phyloP scores from a whole-genome alignment of 2,113 vertebrate species.

The Pungitius pungitius region DNA sequence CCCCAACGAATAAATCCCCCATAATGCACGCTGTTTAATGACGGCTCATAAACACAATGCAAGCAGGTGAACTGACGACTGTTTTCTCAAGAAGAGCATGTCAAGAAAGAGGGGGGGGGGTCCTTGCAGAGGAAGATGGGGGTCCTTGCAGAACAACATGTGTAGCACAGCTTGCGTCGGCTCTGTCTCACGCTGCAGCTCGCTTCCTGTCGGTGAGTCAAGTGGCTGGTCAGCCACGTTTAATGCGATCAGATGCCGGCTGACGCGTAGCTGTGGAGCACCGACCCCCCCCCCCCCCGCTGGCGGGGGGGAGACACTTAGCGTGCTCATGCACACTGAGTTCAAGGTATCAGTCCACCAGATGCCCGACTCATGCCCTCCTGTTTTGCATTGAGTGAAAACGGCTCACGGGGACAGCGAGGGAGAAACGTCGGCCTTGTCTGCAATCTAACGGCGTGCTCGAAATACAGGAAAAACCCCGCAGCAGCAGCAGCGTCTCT shows the following conservation, averaged over 20 bases:
- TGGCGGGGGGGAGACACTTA: conserved; percentile 14
- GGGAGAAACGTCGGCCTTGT: too few species aligned
- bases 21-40: neutral
- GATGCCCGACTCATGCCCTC: neutral
- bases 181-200: conserved; percentile 23
- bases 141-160: too few species aligned
- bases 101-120: neutral
- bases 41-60: neutral
- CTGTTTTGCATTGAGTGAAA: neutral
- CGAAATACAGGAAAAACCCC: too few species aligned
- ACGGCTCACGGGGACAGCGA: neutral
- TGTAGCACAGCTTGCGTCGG: conserved; percentile 1
- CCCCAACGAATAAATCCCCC: neutral
- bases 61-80: neutral
- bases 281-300: conserved; percentile 17
- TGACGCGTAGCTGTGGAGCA: conserved; percentile 34
- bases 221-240: conserved; percentile 43
- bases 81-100: too few species aligned
- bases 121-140: neutral
- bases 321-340: conserved; percentile 13
- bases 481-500: too few species aligned
- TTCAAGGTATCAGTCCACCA: neutral
- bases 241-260: conserved; percentile 57
- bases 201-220: conserved; percentile 46
- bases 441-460: too few species aligned